Conservation (phyloP, 2,797 vertebrate species). For the Bothrops alternatus region DNA sequence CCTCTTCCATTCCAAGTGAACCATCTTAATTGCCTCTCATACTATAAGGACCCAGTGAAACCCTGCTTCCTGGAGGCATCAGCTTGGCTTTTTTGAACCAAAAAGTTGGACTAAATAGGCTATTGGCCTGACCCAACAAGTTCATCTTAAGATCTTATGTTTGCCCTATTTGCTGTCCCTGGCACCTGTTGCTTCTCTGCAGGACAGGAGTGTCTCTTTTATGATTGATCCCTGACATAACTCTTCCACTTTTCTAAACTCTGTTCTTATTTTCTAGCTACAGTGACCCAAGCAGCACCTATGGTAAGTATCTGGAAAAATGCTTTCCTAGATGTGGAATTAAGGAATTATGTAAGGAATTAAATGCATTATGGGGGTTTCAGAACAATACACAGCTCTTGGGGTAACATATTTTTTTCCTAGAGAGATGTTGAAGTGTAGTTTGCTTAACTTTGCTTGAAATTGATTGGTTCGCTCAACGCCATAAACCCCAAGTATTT, state of each 20-base stretch:
- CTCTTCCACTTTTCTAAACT: not conserved
- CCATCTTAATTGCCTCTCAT: not conserved
- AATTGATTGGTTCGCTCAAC: not conserved
- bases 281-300: conserved; percentile 31
- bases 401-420: not conserved
- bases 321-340: too few species aligned
- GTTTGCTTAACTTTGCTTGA: not conserved
- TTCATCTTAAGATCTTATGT: not conserved
- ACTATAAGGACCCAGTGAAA: not conserved
- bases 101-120: not conserved
- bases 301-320: conserved; percentile 31
- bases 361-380: not conserved
- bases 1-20: not conserved
- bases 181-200: not conserved
- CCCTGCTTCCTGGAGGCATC: not conserved
- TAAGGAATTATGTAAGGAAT: not conserved
- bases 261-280: conserved; percentile 36
- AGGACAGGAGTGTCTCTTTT: not conserved
- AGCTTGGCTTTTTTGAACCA: not conserved
- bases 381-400: not conserved
- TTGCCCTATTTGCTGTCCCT: too few species aligned
- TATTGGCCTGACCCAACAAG: not conserved
- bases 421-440: not conserved
- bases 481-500: not conserved
- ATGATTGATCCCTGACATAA: not conserved